These are phyloP conservation scores for Chironomus tentans DNA, from an alignment of 2,888 invertebrate genomes.

Conservation along the genomic window DNA sequence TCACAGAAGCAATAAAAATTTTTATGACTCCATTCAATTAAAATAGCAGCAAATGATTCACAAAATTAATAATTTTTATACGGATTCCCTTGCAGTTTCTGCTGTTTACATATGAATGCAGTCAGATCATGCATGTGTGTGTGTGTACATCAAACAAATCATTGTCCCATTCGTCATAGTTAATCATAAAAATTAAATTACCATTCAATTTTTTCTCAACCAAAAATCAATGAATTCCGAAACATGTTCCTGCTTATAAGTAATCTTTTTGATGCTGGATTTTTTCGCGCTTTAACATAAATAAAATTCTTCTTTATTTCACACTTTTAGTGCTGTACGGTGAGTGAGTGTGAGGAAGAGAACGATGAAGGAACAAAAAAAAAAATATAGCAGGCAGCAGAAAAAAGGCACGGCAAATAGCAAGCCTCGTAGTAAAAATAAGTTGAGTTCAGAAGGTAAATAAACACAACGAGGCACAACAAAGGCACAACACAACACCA, in stretches of 20 bases:
- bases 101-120: not conserved
- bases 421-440: not conserved
- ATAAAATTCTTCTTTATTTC: too few species aligned
- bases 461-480: slow-evolving; percentile 22
- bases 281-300: not conserved
- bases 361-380: too few species aligned
- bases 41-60: not conserved
- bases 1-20: not conserved
- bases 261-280: not conserved
- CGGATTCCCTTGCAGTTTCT: not conserved
- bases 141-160: slow-evolving; percentile 22
- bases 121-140: not conserved
- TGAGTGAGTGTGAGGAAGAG: too few species aligned
- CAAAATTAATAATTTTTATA: not conserved
- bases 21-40: slow-evolving; percentile 7
- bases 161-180: slow-evolving; percentile 6
- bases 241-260: not conserved
- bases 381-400: not conserved
- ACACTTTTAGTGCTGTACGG: too few species aligned
- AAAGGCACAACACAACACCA: slow-evolving; percentile 5
- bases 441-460: slow-evolving; percentile 11
- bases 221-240: not conserved
- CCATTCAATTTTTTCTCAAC: not conserved
- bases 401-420: slow-evolving; percentile 2
- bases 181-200: slow-evolving; percentile 23